These are phyloP conservation scores for Steinernema hermaphroditum DNA, from an alignment of 2,888 invertebrate genomes.

Conservation along the genomic window DNA sequence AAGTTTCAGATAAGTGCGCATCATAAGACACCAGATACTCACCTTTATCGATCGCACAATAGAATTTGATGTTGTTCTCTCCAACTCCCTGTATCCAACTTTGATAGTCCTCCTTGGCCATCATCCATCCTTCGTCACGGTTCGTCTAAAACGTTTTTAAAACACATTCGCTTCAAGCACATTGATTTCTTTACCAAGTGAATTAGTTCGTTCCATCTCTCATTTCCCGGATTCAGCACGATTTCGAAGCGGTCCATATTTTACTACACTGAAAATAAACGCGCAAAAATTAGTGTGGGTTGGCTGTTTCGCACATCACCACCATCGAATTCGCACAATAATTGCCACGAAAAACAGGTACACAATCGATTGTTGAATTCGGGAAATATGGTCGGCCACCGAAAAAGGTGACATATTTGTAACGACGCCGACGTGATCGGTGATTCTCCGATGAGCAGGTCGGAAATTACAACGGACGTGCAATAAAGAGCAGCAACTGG, in stretches of 20 bases:
- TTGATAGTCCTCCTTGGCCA: background rate
- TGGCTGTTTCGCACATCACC: background rate
- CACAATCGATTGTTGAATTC: background rate
- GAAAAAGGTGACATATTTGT: too few relatives aligned
- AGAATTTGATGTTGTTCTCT: background rate
- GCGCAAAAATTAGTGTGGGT: background rate
- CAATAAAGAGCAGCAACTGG: too few relatives aligned
- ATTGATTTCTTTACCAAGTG: background rate
- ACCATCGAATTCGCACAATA: too few relatives aligned
- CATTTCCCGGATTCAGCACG: background rate
- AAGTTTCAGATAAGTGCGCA: background rate
- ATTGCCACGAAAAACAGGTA: background rate
- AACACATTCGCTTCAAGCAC: background rate
- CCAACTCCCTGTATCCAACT: constrained; percentile 1
- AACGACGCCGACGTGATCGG: too few relatives aligned
- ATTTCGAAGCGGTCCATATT: background rate
- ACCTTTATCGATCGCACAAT: constrained; percentile 7
- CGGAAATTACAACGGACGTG: too few relatives aligned
- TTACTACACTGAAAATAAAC: background rate
- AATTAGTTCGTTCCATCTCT: background rate
- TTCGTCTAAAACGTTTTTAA: background rate
- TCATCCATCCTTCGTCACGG: background rate
- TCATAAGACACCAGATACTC: too few relatives aligned
- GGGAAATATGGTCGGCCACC: background rate
- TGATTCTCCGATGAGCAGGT: too few relatives aligned